Evolutionary conservation across 2,797 vertebrate genomes (phyloP).

Genomic region (Sebastes ruberrimus): DNA sequence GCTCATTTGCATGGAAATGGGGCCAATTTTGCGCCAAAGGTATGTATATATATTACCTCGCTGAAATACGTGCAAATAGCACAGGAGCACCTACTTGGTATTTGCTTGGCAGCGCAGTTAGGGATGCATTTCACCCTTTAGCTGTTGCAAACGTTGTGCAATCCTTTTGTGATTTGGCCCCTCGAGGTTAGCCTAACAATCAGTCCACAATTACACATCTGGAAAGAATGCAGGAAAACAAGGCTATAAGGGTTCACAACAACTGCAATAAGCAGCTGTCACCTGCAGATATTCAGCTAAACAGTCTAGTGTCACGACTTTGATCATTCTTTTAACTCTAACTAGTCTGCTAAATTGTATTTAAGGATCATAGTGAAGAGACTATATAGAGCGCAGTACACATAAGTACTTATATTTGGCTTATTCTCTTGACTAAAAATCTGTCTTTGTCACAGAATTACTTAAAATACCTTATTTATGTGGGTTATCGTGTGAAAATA

Average conservation of each 20-base stretch:
- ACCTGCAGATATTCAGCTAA: not conserved
- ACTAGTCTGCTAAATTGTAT: not conserved
- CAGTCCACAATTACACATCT: not conserved
- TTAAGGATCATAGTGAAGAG: not conserved
- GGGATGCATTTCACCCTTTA: not conserved
- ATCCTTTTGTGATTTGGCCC: not conserved
- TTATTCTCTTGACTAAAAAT: not conserved
- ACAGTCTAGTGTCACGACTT: not conserved
- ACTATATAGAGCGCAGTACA: rapidly evolving
- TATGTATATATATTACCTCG: not conserved
- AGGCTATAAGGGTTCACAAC: not conserved
- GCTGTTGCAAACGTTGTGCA: rapidly evolving
- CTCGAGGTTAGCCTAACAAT: not conserved
- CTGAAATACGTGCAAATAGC: not conserved
- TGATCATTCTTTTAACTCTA: not conserved
- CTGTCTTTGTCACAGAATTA: not conserved
- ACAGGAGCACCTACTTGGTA: not conserved
- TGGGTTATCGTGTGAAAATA: not conserved
- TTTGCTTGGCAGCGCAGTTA: not conserved
- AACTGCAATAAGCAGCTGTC: not conserved
- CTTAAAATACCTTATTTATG: not conserved
- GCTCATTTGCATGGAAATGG: not conserved
- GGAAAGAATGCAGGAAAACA: not conserved
- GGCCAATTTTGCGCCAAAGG: not conserved
- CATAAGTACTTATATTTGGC: not conserved